phyloP scores from a whole-genome alignment of 1,140 invertebrate genomes.

The Oreohelix idahoensis region DNA sequence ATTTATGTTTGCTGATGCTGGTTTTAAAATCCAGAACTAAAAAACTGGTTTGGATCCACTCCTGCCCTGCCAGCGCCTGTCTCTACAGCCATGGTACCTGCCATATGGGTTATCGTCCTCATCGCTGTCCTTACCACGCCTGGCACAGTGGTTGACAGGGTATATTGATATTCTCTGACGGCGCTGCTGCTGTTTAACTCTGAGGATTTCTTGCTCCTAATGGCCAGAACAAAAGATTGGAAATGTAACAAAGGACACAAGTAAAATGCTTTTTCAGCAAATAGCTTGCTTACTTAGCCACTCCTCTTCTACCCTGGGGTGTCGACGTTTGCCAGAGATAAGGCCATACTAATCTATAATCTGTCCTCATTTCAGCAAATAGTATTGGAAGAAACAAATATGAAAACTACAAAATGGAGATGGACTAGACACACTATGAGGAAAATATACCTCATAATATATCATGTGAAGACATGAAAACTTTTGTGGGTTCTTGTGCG shows the following conservation, averaged over 20 bases:
- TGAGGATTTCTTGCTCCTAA: constrained; percentile 63
- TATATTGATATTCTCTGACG: constrained; percentile 39
- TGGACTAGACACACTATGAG: no score
- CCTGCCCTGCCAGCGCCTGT: constrained; percentile 53
- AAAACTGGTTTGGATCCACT: constrained; percentile 63
- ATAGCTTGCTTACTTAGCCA: no score
- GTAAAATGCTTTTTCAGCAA: not conserved
- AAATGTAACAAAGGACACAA: not conserved
- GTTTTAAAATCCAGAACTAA: constrained; percentile 44
- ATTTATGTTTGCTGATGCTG: no score
- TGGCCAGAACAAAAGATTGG: not conserved
- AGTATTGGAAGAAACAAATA: no score
- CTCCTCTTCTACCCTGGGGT: no score
- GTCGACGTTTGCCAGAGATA: no score
- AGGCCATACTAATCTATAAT: no score
- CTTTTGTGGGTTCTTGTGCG: no score
- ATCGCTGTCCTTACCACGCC: constrained; percentile 52
- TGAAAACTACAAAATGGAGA: no score
- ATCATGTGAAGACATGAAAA: no score
- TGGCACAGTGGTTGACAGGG: constrained; percentile 53
- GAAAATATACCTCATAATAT: no score
- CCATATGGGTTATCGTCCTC: constrained; percentile 42
- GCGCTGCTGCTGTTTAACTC: constrained; percentile 39
- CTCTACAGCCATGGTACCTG: constrained; percentile 54
- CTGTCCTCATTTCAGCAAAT: no score